A percentile compares a stretch with the other conserved stretches of the same genome.
Conservation (phyloP, 2,888 invertebrate genomes). For the Eristalis intricaria region DNA sequence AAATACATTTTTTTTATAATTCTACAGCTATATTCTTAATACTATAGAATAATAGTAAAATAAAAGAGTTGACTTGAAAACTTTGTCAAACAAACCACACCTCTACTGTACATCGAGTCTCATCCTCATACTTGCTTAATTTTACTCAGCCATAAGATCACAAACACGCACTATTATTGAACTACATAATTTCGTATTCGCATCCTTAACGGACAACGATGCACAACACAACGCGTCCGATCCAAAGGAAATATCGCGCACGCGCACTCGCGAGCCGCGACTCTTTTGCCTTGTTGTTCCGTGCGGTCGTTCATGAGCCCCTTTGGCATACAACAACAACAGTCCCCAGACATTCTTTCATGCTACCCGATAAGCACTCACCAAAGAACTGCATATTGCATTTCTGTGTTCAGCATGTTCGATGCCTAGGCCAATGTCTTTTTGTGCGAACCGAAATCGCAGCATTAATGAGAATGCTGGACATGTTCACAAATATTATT, state of each 20-base stretch:
- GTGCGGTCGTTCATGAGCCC: conserved; percentile 44
- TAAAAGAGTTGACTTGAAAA: conserved; percentile 51
- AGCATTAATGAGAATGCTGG: conserved; percentile 72
- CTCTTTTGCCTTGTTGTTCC: conserved; percentile 20
- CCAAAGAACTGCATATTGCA: conserved; percentile 56
- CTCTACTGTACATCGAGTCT: conserved; percentile 31
- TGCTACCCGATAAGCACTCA: conserved; percentile 63
- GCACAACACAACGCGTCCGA: conserved; percentile 34
- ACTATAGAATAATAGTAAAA: too few species aligned
- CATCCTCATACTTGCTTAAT: conserved; percentile 35
- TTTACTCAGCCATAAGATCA: conserved; percentile 36
- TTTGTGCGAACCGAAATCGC: conserved; percentile 68
- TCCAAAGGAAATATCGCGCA: conserved; percentile 32
- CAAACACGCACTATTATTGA: conserved; percentile 71
- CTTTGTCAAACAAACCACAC: neutral
- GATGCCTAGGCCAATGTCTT: conserved; percentile 54
- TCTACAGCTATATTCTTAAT: too few species aligned
- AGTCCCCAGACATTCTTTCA: conserved; percentile 65
- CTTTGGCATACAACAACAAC: conserved; percentile 56
- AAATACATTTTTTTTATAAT: too few species aligned
- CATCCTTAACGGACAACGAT: conserved; percentile 49
- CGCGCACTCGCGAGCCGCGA: neutral
- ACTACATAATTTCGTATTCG: conserved; percentile 71
- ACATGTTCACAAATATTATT: conserved; percentile 72
- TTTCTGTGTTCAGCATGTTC: conserved; percentile 57